phyloP scores from a whole-genome alignment of 2,113 vertebrate genomes.

The Caranx melampygus region DNA sequence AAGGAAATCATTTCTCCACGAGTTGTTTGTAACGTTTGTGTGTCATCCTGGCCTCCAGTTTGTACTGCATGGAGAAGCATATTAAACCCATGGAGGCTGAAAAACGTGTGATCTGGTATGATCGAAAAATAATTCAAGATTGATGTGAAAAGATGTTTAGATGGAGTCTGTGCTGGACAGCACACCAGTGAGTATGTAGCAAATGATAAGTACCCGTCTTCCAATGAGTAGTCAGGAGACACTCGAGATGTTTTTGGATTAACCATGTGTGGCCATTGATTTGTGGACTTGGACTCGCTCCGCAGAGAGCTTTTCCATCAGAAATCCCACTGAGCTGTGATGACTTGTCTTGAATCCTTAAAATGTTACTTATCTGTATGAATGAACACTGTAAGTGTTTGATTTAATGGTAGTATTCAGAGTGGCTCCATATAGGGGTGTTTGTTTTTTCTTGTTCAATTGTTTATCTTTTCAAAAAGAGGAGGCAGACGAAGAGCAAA shows the following conservation, averaged over 20 bases:
- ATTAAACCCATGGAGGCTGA: constrained; percentile 2
- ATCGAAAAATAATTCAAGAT: constrained; percentile 11
- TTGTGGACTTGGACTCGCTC: constrained; percentile 14
- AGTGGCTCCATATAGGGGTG: not conserved
- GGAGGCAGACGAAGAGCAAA: not conserved
- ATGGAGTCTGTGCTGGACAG: not conserved
- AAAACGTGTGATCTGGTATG: not conserved
- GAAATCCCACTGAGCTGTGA: constrained; percentile 35
- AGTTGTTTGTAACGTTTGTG: constrained; percentile 24
- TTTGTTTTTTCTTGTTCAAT: not conserved
- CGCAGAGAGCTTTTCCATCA: constrained; percentile 42
- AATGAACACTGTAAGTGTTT: not conserved
- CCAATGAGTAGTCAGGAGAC: constrained; percentile 8
- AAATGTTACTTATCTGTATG: not conserved
- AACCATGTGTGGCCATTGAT: constrained; percentile 49
- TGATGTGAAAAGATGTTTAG: not conserved
- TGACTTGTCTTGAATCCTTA: not conserved
- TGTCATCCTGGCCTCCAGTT: constrained; percentile 17
- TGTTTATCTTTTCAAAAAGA: not conserved
- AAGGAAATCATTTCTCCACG: constrained; percentile 37
- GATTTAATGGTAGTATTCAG: not conserved
- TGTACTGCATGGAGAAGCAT: constrained; percentile 15
- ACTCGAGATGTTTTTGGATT: constrained; percentile 28
- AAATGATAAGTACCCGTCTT: constrained; percentile 15
- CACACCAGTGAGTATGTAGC: not conserved